Evolutionary conservation across 1,140 invertebrate genomes (phyloP).

Genomic region (Eupeodes corollae): DNA sequence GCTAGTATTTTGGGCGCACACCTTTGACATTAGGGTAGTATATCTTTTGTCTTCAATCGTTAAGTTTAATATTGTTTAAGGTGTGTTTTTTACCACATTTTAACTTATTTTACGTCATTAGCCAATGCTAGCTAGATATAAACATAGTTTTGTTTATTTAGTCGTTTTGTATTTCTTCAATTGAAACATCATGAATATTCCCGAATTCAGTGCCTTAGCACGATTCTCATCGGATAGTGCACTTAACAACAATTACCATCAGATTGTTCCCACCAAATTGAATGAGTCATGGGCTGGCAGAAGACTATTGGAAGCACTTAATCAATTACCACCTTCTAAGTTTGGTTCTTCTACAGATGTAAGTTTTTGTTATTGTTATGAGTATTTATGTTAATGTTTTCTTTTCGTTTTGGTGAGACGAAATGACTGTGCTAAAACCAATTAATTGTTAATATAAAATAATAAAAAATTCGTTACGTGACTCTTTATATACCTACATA

Average conservation of each 20-base stretch:
- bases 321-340: constrained; percentile 20
- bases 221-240: constrained; percentile 1
- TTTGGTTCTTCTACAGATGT: constrained; percentile 17
- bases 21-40: too few species aligned
- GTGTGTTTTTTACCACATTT: too few species aligned
- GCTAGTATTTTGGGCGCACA: too few species aligned
- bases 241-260: constrained; percentile 4
- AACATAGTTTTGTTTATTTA: too few species aligned
- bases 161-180: too few species aligned
- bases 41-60: too few species aligned
- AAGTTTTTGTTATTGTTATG: constrained; percentile 1
- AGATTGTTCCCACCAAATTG: constrained; percentile 40
- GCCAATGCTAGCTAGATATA: too few species aligned
- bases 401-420: neutral
- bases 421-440: neutral
- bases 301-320: constrained; percentile 34
- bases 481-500: neutral
- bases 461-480: neutral
- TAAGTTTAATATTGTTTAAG: too few species aligned
- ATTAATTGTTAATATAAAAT: neutral
- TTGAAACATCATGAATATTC: too few species aligned
- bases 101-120: too few species aligned
- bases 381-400: neutral
- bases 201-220: neutral
- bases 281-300: constrained; percentile 45